Conservation (phyloP, 2,888 invertebrate genomes). For the Eristalinus aeneus region DNA sequence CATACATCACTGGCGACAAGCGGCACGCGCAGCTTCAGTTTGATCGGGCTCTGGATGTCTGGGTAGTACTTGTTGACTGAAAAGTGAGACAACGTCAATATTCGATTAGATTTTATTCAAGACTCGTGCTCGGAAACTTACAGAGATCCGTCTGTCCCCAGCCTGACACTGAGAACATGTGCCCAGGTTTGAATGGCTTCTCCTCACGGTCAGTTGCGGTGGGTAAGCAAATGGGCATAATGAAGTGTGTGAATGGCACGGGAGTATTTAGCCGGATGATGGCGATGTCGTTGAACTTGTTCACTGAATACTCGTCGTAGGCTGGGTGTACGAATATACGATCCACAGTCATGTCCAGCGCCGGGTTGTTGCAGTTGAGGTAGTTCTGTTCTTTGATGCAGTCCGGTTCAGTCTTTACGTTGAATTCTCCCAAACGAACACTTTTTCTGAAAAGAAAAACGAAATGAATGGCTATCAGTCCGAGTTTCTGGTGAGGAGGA, state of each 20-base stretch:
- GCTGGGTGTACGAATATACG: constrained; percentile 85
- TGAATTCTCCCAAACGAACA: constrained; percentile 86
- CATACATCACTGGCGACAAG: constrained; percentile 83
- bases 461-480: neutral
- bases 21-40: constrained; percentile 84
- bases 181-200: constrained; percentile 79
- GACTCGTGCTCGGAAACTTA: constrained; percentile 62
- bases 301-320: constrained; percentile 81
- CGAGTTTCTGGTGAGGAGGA: neutral
- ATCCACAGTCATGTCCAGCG: constrained; percentile 84
- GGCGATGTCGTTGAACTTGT: constrained; percentile 83
- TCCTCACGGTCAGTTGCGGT: constrained; percentile 74
- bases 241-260: constrained; percentile 81
- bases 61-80: constrained; percentile 78
- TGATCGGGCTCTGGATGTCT: constrained; percentile 82
- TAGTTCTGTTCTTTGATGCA: constrained; percentile 81
- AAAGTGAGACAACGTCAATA: constrained; percentile 22
- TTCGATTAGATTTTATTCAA: neutral
- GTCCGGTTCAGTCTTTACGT: constrained; percentile 83
- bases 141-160: constrained; percentile 84
- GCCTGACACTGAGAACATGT: constrained; percentile 83
- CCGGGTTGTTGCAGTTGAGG: constrained; percentile 84
- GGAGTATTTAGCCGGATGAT: constrained; percentile 79
- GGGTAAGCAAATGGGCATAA: constrained; percentile 84
- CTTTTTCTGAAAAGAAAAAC: constrained; percentile 76